These are phyloP conservation scores for Hyposmocoma kahamanoa DNA, from an alignment of 1,140 invertebrate genomes.

Conservation along the genomic window DNA sequence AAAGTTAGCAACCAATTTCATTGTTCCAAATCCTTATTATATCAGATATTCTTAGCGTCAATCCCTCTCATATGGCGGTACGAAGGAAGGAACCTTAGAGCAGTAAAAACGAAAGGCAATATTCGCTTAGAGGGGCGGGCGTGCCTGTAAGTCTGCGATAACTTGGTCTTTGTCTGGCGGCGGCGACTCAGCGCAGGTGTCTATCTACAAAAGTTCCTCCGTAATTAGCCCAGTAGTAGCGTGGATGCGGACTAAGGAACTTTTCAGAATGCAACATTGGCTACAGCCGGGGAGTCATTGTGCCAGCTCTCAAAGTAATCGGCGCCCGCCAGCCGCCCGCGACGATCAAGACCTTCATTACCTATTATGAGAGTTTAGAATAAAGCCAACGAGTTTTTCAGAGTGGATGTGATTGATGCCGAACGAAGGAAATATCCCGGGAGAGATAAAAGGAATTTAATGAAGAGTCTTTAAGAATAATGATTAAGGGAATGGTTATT, in stretches of 20 bases:
- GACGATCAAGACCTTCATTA: slow-evolving; percentile 69
- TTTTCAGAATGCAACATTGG: slow-evolving; percentile 65
- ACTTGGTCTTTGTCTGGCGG: slow-evolving; percentile 62
- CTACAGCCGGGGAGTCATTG: slow-evolving; percentile 63
- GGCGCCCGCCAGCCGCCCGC: slow-evolving; percentile 56
- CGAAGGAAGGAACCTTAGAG: slow-evolving; percentile 22
- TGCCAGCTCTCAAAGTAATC: slow-evolving; percentile 67
- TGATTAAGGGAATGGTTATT: slow-evolving; percentile 72
- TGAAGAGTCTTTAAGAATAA: slow-evolving; percentile 73
- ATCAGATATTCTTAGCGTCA: slow-evolving; percentile 36
- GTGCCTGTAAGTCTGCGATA: slow-evolving; percentile 61
- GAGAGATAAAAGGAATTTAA: slow-evolving; percentile 73
- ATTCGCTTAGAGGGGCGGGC: slow-evolving; percentile 20
- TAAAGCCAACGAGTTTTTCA: slow-evolving; percentile 72
- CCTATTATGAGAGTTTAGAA: slow-evolving; percentile 73
- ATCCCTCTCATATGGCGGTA: slow-evolving; percentile 26
- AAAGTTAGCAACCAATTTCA: slow-evolving; percentile 39
- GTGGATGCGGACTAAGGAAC: slow-evolving; percentile 62
- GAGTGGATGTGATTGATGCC: slow-evolving; percentile 72
- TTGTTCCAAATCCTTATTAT: slow-evolving; percentile 41
- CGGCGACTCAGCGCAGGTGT: slow-evolving; percentile 61
- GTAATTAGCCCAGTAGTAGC: slow-evolving; percentile 69
- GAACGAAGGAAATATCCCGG: slow-evolving; percentile 66
- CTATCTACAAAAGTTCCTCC: slow-evolving; percentile 68
- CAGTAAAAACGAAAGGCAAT: slow-evolving; percentile 25